Evolutionary conservation across 1,140 invertebrate species (phyloP).

Genomic region (Hyposmocoma kahamanoa): DNA sequence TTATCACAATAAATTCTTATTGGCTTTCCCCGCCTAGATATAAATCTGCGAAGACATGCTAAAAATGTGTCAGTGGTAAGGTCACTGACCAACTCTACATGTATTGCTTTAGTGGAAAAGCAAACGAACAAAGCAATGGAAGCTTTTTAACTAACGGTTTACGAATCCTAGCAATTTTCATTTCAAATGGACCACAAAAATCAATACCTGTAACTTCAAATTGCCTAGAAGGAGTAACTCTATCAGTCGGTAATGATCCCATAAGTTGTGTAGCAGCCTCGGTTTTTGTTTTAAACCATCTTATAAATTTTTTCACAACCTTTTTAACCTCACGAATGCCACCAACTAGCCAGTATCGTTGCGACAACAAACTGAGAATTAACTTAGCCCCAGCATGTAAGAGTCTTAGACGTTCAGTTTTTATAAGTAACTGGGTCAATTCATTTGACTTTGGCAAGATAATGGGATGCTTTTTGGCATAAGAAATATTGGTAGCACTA

Average conservation of each 20-base stretch:
- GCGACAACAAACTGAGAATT: not conserved
- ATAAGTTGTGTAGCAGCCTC: not conserved
- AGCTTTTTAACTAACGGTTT: not conserved
- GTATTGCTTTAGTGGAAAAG: constrained; percentile 1
- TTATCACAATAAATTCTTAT: not conserved
- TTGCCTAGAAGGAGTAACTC: not conserved
- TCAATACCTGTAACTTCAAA: not conserved
- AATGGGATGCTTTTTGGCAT: not conserved
- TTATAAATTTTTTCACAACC: not conserved
- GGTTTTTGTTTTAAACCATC: not conserved
- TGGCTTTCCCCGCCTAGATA: not conserved
- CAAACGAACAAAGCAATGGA: not conserved
- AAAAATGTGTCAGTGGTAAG: not conserved
- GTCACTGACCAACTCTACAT: not conserved
- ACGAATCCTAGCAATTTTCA: not conserved
- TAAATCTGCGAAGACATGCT: not conserved
- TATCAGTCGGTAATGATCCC: not conserved
- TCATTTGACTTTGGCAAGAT: not conserved
- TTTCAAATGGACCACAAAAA: constrained; percentile 1
- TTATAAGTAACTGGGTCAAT: not conserved
- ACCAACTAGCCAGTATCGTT: not conserved
- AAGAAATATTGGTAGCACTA: too few species aligned
- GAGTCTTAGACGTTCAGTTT: not conserved
- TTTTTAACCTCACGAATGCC: constrained; percentile 1
- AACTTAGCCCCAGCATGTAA: not conserved